Conservation (phyloP, 2,113 vertebrate genomes). For the Baryphthengus martii region DNA sequence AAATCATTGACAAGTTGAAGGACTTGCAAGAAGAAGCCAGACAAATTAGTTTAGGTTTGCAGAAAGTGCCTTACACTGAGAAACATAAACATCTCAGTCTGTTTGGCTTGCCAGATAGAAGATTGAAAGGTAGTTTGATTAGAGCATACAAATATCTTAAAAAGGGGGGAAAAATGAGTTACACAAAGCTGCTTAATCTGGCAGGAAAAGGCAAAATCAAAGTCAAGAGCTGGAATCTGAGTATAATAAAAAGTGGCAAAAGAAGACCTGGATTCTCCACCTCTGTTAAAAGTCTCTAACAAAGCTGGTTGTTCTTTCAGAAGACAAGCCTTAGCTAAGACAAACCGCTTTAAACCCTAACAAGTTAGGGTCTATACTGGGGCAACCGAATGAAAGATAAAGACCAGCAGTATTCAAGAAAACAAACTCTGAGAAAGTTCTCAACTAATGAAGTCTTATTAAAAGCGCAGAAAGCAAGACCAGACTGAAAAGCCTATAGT, state of each 20-base stretch:
- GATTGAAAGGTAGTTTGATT: not conserved
- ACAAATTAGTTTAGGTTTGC: not conserved
- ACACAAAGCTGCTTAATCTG: not conserved
- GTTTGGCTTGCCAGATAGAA: not conserved
- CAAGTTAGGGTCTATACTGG: not conserved
- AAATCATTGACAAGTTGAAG: not conserved
- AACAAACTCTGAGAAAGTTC: not conserved
- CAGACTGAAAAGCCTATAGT: not conserved
- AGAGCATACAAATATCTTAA: not conserved
- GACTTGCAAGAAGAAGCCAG: not conserved
- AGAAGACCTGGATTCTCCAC: rapidly evolving
- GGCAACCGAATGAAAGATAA: not conserved
- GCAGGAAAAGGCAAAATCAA: not conserved
- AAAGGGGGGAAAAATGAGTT: not conserved
- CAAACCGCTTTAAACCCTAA: not conserved
- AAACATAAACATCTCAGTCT: not conserved
- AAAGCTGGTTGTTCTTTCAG: not conserved
- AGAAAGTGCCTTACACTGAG: not conserved
- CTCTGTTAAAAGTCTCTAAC: not conserved
- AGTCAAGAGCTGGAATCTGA: not conserved
- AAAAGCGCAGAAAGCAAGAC: not conserved
- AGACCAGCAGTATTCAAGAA: not conserved
- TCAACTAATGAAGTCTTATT: not conserved
- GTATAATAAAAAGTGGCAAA: not conserved
- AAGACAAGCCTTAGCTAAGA: not conserved